Evolutionary conservation across 92 coral and sea anemone genomes (phyloP), one percentile per base, ranked within the genome.

Genomic region (Diadumene lineata): DNA sequence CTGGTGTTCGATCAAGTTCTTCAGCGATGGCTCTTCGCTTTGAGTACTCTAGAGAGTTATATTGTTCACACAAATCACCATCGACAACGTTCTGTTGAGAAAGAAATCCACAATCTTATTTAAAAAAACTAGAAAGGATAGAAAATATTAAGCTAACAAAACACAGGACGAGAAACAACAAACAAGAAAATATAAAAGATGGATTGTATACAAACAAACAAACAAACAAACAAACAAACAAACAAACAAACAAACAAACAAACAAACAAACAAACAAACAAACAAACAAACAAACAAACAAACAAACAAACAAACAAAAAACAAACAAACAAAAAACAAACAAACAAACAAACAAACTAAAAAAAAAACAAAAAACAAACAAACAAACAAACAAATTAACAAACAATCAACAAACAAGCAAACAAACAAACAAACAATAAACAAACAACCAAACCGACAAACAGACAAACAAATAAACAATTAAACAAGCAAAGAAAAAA

Each of bases 1-100:
- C 98, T 1, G 98, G 98, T 1, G 98, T 94, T 33, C 98, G 87
- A 51, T 94, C 98, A 16, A 94, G 89, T 85, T 94, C 98, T 64
- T 94, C 98, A 0, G 97, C 98, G 22, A 94, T 94, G 66, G 84
- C 87, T 61, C 97, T 90, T 46, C 98, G 87, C 44, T 94, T 94
- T 34, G 91, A 79, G 48, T 97, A 88, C 34, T 94, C 98, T n/a
- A 94, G 82, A 0, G 98, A 94, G 84, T 94, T 94, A 70, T 84
- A 94, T 74, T 81, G 86, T 74, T 94, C 98, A 66, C 98, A 94
- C 78, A 94, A 79, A 70, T 94, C 98, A 0, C 98, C 98, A 34
- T 94, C 98, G 27, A 94, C 89, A 22, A 94, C 98, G 81, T 86
- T 94, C 98, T 94, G 68, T 15, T 28, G 31, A 31, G 0, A 29